phyloP scores from a whole-genome alignment of 1,140 invertebrate species.

The Neodiprion virginianus region DNA sequence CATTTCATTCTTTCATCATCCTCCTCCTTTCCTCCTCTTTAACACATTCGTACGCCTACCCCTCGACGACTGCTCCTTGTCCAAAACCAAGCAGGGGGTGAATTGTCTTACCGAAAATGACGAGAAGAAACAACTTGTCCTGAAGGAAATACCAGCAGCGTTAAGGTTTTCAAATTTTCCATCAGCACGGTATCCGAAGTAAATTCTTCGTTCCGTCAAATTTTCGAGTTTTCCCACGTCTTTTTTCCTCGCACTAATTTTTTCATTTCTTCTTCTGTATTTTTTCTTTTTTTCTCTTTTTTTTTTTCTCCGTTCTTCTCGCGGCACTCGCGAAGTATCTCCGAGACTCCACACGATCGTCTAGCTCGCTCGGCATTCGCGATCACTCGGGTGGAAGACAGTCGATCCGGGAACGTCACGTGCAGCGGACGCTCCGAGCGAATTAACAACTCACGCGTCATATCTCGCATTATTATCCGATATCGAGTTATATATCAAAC shows the following conservation, averaged over 20 bases:
- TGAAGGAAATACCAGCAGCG: too few relatives aligned
- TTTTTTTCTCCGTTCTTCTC: background rate
- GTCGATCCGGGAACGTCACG: background rate
- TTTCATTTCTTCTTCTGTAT: background rate
- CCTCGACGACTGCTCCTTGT: too few relatives aligned
- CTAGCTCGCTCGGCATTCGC: background rate
- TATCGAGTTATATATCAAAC: constrained; percentile 57
- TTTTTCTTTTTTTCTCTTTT: background rate
- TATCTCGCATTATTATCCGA: constrained; percentile 58
- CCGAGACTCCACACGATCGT: background rate
- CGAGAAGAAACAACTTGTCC: background rate
- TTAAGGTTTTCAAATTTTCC: too few relatives aligned
- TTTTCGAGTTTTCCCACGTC: background rate
- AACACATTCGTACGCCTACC: too few relatives aligned
- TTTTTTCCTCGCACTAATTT: background rate
- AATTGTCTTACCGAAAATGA: background rate
- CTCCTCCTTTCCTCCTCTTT: too few relatives aligned
- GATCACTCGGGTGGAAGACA: background rate
- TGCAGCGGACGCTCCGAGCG: constrained; percentile 37
- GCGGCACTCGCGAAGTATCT: background rate
- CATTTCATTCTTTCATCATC: too few relatives aligned
- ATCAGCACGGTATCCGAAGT: too few relatives aligned
- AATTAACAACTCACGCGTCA: constrained; percentile 59
- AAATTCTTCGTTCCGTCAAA: too few relatives aligned
- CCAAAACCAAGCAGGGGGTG: background rate